Evolutionary conservation across 2,797 vertebrate genomes (phyloP).

Genomic region (Gobionotothen gibberifrons): DNA sequence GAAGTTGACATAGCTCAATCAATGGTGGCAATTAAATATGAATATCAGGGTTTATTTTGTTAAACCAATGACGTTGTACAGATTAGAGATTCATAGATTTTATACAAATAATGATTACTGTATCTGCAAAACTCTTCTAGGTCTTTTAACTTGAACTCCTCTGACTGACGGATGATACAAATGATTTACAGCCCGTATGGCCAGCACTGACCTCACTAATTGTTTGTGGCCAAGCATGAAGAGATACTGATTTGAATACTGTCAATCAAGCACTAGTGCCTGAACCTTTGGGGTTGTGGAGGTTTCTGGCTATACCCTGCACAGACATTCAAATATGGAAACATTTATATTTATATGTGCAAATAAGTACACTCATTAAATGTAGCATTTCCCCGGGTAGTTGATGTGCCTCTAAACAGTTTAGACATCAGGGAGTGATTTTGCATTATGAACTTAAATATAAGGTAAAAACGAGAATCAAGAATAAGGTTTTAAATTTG

Average conservation of each 20-base stretch:
- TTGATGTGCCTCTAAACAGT: neutral
- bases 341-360: conserved; percentile 56
- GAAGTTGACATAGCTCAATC: neutral
- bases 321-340: conserved; percentile 4
- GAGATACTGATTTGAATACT: conserved; percentile 29
- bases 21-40: neutral
- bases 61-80: neutral
- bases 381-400: neutral
- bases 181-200: conserved; percentile 27
- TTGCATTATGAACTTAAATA: neutral
- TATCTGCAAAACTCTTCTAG: neutral
- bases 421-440: neutral
- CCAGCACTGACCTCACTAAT: conserved; percentile 33
- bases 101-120: conserved; percentile 1
- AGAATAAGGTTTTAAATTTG: neutral
- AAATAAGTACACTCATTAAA: conserved; percentile 24
- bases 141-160: conserved; percentile 16
- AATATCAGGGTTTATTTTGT: neutral
- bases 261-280: conserved; percentile 37
- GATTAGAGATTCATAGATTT: neutral
- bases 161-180: conserved; percentile 34
- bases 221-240: conserved; percentile 35
- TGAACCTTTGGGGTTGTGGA: conserved; percentile 12
- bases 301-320: neutral
- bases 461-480: neutral